These are phyloP conservation scores for human DNA, from an alignment of 2,113 vertebrate species.

Conservation along the genomic window GRCh38 chr12:68505001-68505500, in stretches of 20 bases:
- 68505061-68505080: not conserved
- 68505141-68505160: conserved; percentile 7
- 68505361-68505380: not conserved
- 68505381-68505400: not conserved
- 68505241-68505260: not conserved
- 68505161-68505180: not conserved
- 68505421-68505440: too few relatives aligned
- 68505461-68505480: not conserved
- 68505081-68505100: not conserved
- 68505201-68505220: not conserved
- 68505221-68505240: not conserved
- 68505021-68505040: not conserved
- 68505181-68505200: not conserved
- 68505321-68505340: not conserved
- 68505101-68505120: not conserved
- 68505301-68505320: not conserved
- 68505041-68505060: not conserved
- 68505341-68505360: conserved; percentile 25
- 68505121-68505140: not conserved
- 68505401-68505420: conserved; percentile 13
- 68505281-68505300: not conserved
- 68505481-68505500: not conserved
- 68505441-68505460: too few relatives aligned
- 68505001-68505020: not conserved
- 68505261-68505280: not conserved